Conservation (phyloP, 2,888 invertebrate species). For the Plemyria rubiginata region DNA sequence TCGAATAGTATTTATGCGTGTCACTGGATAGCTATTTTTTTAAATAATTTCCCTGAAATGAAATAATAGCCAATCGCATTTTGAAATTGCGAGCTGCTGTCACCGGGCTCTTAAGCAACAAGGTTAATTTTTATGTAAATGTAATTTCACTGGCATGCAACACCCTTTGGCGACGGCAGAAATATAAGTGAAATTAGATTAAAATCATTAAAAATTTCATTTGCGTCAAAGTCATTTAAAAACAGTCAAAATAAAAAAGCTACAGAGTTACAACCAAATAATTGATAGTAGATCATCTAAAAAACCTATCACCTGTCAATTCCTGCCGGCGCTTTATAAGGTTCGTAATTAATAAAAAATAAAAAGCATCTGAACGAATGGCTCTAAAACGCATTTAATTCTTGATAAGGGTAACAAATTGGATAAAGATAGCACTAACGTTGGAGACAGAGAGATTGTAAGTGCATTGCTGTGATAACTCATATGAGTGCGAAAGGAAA, state of each 20-base stretch:
- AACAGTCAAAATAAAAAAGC: conserved; percentile 48
- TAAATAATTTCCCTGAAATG: no score
- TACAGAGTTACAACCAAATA: conserved; percentile 71
- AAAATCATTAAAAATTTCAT: no score
- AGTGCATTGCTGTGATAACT: conserved; percentile 83
- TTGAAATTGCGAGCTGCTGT: no score
- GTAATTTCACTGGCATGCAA: no score
- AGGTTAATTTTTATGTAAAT: no score
- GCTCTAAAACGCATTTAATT: conserved; percentile 84
- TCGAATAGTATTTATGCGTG: no score
- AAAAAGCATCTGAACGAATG: conserved; percentile 67
- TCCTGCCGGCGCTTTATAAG: conserved; percentile 62
- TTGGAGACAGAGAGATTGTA: conserved; percentile 82
- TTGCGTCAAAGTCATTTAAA: neutral
- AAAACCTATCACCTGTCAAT: conserved; percentile 75
- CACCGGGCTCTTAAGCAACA: no score
- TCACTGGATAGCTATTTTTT: no score
- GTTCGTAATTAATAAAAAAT: conserved; percentile 79
- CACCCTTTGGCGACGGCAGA: no score
- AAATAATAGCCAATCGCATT: no score
- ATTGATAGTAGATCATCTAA: conserved; percentile 74
- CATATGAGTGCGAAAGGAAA: conserved; percentile 57
- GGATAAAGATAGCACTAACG: conserved; percentile 80
- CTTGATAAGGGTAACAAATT: conserved; percentile 85
- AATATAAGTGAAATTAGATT: no score